phyloP scores from a whole-genome alignment of 2,113 vertebrate genomes.

The Alces alces region DNA sequence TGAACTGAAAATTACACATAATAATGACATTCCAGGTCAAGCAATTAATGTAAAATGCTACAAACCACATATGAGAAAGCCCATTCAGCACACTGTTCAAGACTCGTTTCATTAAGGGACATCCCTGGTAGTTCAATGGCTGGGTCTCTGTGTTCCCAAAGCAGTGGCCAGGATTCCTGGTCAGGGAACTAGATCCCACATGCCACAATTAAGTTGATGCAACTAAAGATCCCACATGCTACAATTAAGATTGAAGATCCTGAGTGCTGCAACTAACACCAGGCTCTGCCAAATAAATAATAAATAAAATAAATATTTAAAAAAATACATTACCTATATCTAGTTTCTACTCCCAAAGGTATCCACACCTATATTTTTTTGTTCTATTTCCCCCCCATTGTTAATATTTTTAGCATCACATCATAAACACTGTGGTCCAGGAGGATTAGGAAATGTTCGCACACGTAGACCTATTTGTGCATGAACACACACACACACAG shows the following conservation, averaged over 20 bases:
- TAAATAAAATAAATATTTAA: neutral
- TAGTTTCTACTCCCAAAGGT: neutral
- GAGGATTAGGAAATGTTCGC: neutral
- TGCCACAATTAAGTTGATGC: neutral
- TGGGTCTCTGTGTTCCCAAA: neutral
- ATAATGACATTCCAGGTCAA: neutral
- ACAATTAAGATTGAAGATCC: neutral
- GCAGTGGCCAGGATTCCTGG: neutral
- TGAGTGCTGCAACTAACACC: neutral
- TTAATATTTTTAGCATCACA: neutral
- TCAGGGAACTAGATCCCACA: neutral
- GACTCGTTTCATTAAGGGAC: neutral
- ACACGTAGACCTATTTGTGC: neutral
- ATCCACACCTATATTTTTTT: neutral
- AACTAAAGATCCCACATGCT: neutral
- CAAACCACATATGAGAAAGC: neutral
- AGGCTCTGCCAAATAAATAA: neutral
- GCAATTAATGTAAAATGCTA: neutral
- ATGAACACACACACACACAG: neutral
- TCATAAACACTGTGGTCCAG: neutral
- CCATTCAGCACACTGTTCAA: neutral
- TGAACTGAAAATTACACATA: neutral
- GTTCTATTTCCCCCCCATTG: neutral
- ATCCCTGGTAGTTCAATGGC: neutral
- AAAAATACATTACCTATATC: neutral